Evolutionary conservation across 2,888 invertebrate species (phyloP).

Genomic region (Agriopis marginaria): DNA sequence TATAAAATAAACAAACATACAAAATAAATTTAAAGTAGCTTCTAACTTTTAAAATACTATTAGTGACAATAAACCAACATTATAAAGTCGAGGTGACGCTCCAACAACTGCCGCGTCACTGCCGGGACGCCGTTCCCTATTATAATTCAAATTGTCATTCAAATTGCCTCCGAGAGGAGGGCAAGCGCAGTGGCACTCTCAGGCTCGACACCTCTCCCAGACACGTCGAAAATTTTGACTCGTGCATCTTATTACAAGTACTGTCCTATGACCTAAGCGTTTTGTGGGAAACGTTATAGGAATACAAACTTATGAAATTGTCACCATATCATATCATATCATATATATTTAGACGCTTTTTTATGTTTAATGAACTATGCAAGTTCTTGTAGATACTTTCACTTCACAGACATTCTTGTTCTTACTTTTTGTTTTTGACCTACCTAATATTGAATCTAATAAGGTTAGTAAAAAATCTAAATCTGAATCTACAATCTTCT

Average conservation of each 20-base stretch:
- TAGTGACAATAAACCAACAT: conserved; percentile 62
- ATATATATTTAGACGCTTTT: too few species aligned
- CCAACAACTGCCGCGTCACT: conserved; percentile 71
- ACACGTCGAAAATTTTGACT: conserved; percentile 51
- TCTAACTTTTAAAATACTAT: conserved; percentile 49
- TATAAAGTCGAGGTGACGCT: conserved; percentile 62
- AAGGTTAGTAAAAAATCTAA: too few species aligned
- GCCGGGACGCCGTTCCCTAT: conserved; percentile 75
- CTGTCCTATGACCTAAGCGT: conserved; percentile 39
- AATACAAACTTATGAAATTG: not conserved
- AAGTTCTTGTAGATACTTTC: too few species aligned
- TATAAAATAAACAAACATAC: conserved; percentile 11
- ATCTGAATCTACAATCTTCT: too few species aligned
- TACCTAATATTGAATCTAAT: too few species aligned
- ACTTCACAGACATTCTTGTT: too few species aligned
- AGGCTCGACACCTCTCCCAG: conserved; percentile 78
- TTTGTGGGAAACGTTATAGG: conserved; percentile 20
- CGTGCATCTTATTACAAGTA: conserved; percentile 53
- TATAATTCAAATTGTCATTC: conserved; percentile 83
- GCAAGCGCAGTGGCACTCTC: conserved; percentile 78
- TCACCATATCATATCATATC: not conserved
- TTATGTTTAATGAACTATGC: too few species aligned
- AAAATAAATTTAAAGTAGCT: conserved; percentile 34
- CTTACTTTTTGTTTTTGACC: too few species aligned
- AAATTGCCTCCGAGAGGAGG: conserved; percentile 68